phyloP scores from a whole-genome alignment of 2,888 invertebrate species.

The Autographa pulchrina region DNA sequence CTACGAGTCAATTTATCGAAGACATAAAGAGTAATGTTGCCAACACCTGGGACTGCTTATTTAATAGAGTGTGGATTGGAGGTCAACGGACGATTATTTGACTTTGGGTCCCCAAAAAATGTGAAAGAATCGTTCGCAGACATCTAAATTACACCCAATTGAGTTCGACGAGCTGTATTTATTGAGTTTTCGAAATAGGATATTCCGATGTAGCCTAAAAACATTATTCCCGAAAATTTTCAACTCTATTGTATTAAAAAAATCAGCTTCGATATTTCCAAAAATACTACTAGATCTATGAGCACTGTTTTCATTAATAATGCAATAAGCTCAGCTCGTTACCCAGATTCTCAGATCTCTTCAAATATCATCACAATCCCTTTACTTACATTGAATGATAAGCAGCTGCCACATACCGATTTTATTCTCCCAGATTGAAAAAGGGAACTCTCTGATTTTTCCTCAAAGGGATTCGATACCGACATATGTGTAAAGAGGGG shows the following conservation, averaged over 20 bases:
- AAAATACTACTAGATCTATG: neutral
- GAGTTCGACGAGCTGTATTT: too few relatives aligned
- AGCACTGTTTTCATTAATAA: neutral
- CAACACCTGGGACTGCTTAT: neutral
- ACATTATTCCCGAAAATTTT: too few relatives aligned
- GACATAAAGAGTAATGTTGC: neutral
- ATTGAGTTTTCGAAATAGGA: too few relatives aligned
- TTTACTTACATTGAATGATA: slow-evolving; percentile 36
- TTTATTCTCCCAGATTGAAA: slow-evolving; percentile 55
- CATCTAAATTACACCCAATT: neutral
- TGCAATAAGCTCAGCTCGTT: slow-evolving; percentile 1
- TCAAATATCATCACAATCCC: slow-evolving; percentile 31
- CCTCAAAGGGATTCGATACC: slow-evolving; percentile 27
- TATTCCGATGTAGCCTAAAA: too few relatives aligned
- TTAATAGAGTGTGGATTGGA: neutral
- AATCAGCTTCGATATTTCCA: too few relatives aligned
- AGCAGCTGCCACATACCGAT: slow-evolving; percentile 34
- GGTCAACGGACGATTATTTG: neutral
- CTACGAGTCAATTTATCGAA: neutral
- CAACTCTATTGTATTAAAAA: too few relatives aligned
- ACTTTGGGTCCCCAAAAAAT: neutral
- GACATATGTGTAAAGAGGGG: slow-evolving; percentile 25
- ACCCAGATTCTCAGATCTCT: neutral
- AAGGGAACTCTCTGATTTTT: slow-evolving; percentile 41
- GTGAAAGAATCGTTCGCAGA: neutral